Conservation (phyloP, 2,888 invertebrate species). For the Zygothrica quintamaculata region DNA sequence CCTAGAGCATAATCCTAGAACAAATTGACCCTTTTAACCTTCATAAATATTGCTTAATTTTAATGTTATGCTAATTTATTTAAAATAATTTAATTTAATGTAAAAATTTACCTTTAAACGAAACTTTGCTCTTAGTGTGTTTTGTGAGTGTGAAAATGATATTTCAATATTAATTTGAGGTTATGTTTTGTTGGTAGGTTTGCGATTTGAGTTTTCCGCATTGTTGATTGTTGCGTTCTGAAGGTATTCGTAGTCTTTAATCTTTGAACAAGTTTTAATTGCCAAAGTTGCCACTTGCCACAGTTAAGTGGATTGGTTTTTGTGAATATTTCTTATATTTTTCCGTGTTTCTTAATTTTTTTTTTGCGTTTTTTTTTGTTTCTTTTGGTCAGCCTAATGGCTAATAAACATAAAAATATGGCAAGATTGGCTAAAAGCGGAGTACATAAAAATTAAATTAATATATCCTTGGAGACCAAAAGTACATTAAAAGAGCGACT, state of each 20-base stretch:
- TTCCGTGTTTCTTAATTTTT: too few species aligned
- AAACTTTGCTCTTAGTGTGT: too few species aligned
- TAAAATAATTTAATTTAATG: too few species aligned
- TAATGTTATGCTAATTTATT: too few species aligned
- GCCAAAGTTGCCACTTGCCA: constrained; percentile 55
- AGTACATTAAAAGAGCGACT: constrained; percentile 21
- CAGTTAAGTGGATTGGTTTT: neutral
- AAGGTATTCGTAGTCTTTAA: constrained; percentile 10
- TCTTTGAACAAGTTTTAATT: constrained; percentile 66
- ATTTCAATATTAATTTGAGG: too few species aligned
- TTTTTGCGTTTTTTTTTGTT: constrained; percentile 4
- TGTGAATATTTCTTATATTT: too few species aligned
- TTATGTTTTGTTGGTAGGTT: neutral
- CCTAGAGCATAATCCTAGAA: too few species aligned
- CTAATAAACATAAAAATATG: constrained; percentile 70
- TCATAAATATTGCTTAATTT: too few species aligned
- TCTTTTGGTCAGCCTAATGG: constrained; percentile 66
- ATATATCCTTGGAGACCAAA: constrained; percentile 76
- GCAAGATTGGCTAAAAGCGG: constrained; percentile 51
- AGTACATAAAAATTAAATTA: constrained; percentile 74
- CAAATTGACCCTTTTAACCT: too few species aligned
- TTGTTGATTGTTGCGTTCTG: too few species aligned
- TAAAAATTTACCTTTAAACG: too few species aligned
- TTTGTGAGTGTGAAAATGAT: too few species aligned
- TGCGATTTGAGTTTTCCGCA: constrained; percentile 6